Percentiles rank a stretch among this genome's conserved stretches.
These are phyloP conservation scores for Brachypalpus laphriformis DNA, from an alignment of 2,888 invertebrate species.

Conservation along the genomic window DNA sequence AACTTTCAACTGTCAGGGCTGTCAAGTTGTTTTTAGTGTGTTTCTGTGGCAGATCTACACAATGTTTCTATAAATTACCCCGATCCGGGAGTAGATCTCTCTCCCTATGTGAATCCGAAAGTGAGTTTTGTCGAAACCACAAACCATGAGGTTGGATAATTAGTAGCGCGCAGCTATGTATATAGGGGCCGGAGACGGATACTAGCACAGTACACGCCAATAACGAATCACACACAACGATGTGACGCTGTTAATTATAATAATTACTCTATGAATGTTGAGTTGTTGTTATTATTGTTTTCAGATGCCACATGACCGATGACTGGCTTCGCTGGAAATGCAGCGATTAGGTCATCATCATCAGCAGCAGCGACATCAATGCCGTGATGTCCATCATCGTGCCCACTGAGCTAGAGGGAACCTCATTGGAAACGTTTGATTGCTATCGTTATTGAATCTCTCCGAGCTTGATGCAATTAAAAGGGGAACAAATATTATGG, in stretches of 20 bases:
- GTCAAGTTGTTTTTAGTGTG: slow-evolving; percentile 40
- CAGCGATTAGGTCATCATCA: slow-evolving; percentile 66
- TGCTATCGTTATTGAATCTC: background rate
- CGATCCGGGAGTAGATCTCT: slow-evolving; percentile 20
- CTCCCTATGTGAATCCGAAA: slow-evolving; percentile 25
- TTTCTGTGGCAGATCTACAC: slow-evolving; percentile 2
- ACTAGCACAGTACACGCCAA: background rate
- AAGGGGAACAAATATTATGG: background rate
- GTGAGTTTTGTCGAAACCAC: slow-evolving; percentile 30
- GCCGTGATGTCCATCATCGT: slow-evolving; percentile 14
- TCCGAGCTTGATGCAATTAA: background rate
- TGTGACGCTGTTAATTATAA: slow-evolving; percentile 53
- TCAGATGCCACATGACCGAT: slow-evolving; percentile 53
- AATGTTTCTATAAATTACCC: slow-evolving; percentile 13
- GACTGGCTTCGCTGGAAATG: slow-evolving; percentile 49
- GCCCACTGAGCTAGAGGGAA: background rate
- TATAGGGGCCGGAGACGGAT: background rate
- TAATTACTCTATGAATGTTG: slow-evolving; percentile 59
- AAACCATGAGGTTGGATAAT: slow-evolving; percentile 36
- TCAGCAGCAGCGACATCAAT: background rate
- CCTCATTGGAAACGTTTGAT: background rate
- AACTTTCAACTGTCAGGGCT: slow-evolving; percentile 71
- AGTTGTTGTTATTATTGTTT: slow-evolving; percentile 31
- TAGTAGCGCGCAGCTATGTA: slow-evolving; percentile 23
- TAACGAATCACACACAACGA: slow-evolving; percentile 6